Evolutionary conservation across 2,888 invertebrate species (phyloP).

Genomic region (Galeopsomyia nigrocyanea): DNA sequence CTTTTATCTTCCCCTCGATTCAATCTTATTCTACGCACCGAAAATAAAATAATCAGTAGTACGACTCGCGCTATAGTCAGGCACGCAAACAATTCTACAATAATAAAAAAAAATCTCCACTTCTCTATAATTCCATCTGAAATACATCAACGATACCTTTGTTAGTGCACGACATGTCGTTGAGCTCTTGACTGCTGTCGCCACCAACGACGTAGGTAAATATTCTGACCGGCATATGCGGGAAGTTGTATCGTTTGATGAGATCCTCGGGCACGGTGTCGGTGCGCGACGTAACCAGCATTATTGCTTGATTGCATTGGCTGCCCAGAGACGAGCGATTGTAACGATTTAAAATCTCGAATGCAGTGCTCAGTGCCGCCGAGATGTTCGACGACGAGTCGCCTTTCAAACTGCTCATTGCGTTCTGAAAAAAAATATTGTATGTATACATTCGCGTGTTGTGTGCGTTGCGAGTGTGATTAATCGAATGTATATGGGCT

Average conservation of each 20-base stretch:
- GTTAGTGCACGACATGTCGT: constrained; percentile 97
- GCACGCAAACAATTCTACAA: too few species aligned
- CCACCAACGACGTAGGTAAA: constrained; percentile 97
- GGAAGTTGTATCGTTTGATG: constrained; percentile 89
- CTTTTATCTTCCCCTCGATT: too few species aligned
- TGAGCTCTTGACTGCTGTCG: constrained; percentile 89
- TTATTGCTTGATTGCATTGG: constrained; percentile 98
- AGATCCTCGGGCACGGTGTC: constrained; percentile 78
- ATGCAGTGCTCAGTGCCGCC: constrained; percentile 90
- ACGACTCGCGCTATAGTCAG: background rate
- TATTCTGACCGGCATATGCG: constrained; percentile 93
- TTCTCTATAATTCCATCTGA: background rate
- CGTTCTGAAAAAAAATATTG: constrained; percentile 72
- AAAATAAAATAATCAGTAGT: background rate
- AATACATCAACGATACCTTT: constrained; percentile 79
- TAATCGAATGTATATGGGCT: too few species aligned
- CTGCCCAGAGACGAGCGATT: constrained; percentile 88
- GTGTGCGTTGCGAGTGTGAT: too few species aligned
- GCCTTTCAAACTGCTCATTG: constrained; percentile 73
- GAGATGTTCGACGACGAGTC: constrained; percentile 87
- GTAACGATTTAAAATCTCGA: constrained; percentile 91
- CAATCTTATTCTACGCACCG: too few species aligned
- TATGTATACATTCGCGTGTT: too few species aligned
- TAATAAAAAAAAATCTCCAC: constrained; percentile 9
- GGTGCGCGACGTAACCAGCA: constrained; percentile 96